Percentiles rank a stretch among this genome's conserved stretches.
Evolutionary conservation across 1,140 invertebrate species (phyloP).

Genomic region (Brachionus calyciflorus): DNA sequence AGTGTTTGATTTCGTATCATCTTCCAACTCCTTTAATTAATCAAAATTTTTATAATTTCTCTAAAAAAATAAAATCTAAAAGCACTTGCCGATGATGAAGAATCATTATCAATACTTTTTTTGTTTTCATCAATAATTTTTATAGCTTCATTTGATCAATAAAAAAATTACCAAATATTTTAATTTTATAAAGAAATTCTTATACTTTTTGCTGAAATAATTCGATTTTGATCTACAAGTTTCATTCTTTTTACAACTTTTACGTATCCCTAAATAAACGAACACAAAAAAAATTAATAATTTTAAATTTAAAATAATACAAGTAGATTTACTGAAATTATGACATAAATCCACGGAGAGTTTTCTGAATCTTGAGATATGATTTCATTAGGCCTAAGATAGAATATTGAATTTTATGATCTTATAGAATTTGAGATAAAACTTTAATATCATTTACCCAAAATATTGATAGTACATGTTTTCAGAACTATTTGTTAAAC

Average conservation of each 20-base stretch:
- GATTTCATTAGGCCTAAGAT: constrained; percentile 16
- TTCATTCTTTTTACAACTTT: constrained; percentile 39
- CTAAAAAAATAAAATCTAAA: too few species aligned
- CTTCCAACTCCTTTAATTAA: too few species aligned
- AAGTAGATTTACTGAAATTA: background rate
- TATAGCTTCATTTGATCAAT: too few species aligned
- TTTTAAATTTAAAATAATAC: background rate
- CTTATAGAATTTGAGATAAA: background rate
- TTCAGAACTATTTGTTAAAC: constrained; percentile 5
- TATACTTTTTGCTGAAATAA: background rate
- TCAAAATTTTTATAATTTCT: too few species aligned
- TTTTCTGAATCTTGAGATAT: constrained; percentile 15
- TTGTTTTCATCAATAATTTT: too few species aligned
- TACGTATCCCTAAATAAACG: background rate
- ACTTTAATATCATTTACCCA: background rate
- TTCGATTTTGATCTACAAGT: background rate
- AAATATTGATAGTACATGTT: constrained; percentile 6
- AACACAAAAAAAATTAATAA: background rate
- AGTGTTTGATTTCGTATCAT: too few species aligned
- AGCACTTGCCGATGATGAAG: too few species aligned
- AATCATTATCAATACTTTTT: too few species aligned
- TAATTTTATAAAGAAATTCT: background rate
- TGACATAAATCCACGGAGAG: constrained; percentile 27
- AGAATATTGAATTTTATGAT: background rate
- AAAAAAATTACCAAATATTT: too few species aligned